Evolutionary conservation across 2,888 invertebrate genomes (phyloP).

Genomic region (Mesodorylaimus sp.): DNA sequence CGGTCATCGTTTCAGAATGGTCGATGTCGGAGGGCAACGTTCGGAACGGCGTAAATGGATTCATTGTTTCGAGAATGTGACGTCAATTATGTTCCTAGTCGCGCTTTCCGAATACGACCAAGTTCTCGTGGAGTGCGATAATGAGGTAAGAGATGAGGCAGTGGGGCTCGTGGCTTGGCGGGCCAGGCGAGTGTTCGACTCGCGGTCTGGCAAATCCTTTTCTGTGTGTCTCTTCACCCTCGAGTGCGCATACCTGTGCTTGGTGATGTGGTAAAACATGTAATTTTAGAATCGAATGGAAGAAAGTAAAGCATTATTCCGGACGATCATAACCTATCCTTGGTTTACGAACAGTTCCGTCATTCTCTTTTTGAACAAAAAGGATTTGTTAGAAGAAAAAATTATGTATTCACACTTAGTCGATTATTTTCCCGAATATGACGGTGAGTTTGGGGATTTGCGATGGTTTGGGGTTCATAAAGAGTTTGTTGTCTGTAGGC

Average conservation of each 20-base stretch:
- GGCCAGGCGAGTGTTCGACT: no score
- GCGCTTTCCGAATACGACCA: slow-evolving; percentile 68
- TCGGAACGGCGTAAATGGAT: slow-evolving; percentile 99
- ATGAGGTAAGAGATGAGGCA: slow-evolving; percentile 67
- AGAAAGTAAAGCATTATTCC: slow-evolving; percentile 99
- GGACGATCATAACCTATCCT: slow-evolving; percentile 99
- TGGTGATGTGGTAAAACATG: no score
- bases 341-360: slow-evolving; percentile 99
- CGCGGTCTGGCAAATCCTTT: no score
- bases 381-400: slow-evolving; percentile 96
- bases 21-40: slow-evolving; percentile 98
- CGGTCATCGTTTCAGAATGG: slow-evolving; percentile 98
- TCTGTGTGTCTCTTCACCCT: no score
- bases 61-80: slow-evolving; percentile 99
- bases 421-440: slow-evolving; percentile 99
- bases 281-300: slow-evolving; percentile 99
- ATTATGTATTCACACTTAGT: slow-evolving; percentile 99
- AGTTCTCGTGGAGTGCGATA: slow-evolving; percentile 93
- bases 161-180: no score
- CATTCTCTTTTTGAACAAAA: slow-evolving; percentile 97
- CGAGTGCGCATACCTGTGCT: no score
- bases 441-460: slow-evolving; percentile 52
- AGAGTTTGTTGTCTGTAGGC: slow-evolving; percentile 37
- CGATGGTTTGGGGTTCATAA: neutral
- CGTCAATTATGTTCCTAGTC: slow-evolving; percentile 99